Evolutionary conservation across 2,797 vertebrate genomes (phyloP).

Genomic region (Sebastes iracundus): DNA sequence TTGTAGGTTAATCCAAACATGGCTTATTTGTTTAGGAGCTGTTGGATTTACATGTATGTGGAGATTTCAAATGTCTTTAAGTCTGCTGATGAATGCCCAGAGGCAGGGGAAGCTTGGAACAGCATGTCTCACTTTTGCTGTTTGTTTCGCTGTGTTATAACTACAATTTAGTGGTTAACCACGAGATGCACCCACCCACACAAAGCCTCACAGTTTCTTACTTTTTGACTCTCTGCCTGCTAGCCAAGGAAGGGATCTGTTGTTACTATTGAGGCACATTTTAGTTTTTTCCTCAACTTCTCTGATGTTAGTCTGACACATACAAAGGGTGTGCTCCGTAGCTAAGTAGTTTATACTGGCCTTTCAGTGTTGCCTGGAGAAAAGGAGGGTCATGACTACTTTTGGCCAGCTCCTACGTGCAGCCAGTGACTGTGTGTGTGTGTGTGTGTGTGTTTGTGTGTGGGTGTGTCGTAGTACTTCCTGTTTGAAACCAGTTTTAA

Average conservation of each 20-base stretch:
- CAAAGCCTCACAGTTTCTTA: not conserved
- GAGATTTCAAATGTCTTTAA: not conserved
- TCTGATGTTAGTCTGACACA: not conserved
- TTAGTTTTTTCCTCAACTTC: not conserved
- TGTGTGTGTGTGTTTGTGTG: not conserved
- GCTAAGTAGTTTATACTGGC: not conserved
- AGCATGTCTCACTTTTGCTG: conserved; percentile 2
- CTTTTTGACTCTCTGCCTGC: not conserved
- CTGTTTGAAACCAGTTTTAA: conserved; percentile 67
- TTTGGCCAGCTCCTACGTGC: not conserved
- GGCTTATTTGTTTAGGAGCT: not conserved
- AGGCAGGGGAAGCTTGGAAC: not conserved
- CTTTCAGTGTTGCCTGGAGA: not conserved
- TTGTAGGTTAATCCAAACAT: not conserved
- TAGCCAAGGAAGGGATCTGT: not conserved
- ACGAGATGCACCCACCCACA: conserved; percentile 28
- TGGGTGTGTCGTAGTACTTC: conserved; percentile 58
- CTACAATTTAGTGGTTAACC: conserved; percentile 49
- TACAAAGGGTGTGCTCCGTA: not conserved
- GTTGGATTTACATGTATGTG: not conserved
- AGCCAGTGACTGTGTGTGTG: conserved; percentile 3
- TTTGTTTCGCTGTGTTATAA: conserved; percentile 20
- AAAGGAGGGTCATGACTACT: not conserved
- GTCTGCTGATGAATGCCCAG: not conserved
- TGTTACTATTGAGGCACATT: not conserved